Conservation (phyloP, 2,797 vertebrate genomes). For the Amniataba percoides region DNA sequence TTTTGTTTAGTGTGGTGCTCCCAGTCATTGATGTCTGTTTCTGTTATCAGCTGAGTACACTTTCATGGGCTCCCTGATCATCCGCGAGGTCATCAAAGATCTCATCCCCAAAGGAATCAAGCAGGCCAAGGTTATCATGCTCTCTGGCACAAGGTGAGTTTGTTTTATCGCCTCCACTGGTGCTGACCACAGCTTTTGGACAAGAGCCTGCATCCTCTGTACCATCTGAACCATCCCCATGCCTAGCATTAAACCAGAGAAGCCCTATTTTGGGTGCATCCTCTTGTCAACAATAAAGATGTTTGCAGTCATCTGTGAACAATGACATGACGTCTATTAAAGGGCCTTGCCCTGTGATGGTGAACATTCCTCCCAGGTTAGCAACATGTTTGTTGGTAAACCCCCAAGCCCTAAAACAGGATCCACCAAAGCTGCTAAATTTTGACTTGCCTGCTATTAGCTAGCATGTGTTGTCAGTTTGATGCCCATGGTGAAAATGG, state of each 20-base stretch:
- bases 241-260: conserved; percentile 53
- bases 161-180: conserved; percentile 19
- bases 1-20: neutral
- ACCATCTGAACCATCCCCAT: conserved; percentile 40
- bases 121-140: conserved; percentile 88
- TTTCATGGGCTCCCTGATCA: conserved; percentile 90
- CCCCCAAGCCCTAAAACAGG: conserved; percentile 39
- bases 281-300: conserved; percentile 72
- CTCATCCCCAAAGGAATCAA: conserved; percentile 88
- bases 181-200: conserved; percentile 39
- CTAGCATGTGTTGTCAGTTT: conserved; percentile 28
- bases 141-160: conserved; percentile 88
- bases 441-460: conserved; percentile 13
- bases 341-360: conserved; percentile 55
- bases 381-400: conserved; percentile 50
- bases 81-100: conserved; percentile 90
- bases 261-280: conserved; percentile 73
- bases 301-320: conserved; percentile 66
- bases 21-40: conserved; percentile 16
- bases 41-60: conserved; percentile 79
- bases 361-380: conserved; percentile 72
- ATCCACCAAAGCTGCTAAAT: conserved; percentile 41
- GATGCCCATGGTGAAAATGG: conserved; percentile 11
- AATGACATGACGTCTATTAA: conserved; percentile 77
- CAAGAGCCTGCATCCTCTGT: conserved; percentile 12